Conservation (phyloP, 2,113 vertebrate species). For the Polypterus bichir region DNA sequence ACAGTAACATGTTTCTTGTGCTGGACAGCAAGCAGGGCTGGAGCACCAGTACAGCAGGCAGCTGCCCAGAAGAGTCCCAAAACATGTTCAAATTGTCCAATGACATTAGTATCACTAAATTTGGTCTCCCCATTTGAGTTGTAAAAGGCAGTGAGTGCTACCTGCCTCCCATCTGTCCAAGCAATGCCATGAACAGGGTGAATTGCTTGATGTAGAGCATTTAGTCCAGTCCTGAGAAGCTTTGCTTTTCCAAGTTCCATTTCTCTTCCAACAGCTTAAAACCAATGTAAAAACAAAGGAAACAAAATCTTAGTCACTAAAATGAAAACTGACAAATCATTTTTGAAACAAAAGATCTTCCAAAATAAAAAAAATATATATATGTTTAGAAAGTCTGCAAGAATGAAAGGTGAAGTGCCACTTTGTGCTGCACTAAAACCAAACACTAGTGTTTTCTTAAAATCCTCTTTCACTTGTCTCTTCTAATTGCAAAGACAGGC, state of each 20-base stretch:
- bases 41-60: slow-evolving; percentile 35
- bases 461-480: slow-evolving; percentile 37
- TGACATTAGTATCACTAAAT: slow-evolving; percentile 75
- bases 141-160: slow-evolving; percentile 65
- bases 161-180: slow-evolving; percentile 88
- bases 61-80: slow-evolving; percentile 79
- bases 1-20: slow-evolving; percentile 74
- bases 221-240: slow-evolving; percentile 74
- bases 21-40: slow-evolving; percentile 74
- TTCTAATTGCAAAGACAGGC: slow-evolving; percentile 36
- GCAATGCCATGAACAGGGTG: slow-evolving; percentile 81
- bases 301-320: no score
- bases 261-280: slow-evolving; percentile 13
- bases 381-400: no score
- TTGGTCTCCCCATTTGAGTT: slow-evolving; percentile 52
- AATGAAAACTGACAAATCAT: no score
- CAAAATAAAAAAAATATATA: no score
- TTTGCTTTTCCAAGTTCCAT: slow-evolving; percentile 91
- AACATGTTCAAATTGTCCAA: slow-evolving; percentile 83
- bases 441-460: not conserved
- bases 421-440: no score
- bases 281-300: no score
- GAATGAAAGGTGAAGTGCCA: no score
- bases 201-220: slow-evolving; percentile 74
- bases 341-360: no score